These are phyloP conservation scores for Saccopteryx leptura DNA, from an alignment of 2,113 vertebrate species.

Conservation along the genomic window DNA sequence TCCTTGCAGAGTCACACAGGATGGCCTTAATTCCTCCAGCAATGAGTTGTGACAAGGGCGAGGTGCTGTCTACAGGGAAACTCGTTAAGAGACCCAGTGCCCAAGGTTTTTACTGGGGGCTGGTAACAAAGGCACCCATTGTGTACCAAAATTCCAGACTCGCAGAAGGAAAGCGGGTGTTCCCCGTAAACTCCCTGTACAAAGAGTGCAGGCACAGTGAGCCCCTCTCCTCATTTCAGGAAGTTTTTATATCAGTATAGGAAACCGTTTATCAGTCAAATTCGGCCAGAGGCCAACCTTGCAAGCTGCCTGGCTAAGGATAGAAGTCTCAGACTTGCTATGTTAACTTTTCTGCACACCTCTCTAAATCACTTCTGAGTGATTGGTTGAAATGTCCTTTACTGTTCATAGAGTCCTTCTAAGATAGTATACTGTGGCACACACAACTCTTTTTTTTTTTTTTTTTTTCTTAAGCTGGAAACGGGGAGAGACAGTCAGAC, in stretches of 20 bases:
- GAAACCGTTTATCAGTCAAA: not conserved
- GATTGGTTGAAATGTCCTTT: not conserved
- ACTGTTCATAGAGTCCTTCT: not conserved
- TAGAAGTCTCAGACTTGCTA: not conserved
- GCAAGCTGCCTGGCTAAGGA: not conserved
- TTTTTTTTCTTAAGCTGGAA: no score
- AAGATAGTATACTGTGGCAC: not conserved
- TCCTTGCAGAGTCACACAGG: not conserved
- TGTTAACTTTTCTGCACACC: not conserved
- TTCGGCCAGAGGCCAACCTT: not conserved
- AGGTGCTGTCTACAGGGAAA: not conserved
- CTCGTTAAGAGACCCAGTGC: not conserved
- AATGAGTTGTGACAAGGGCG: not conserved
- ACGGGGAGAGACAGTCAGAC: no score
- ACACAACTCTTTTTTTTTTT: not conserved
- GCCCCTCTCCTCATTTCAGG: not conserved
- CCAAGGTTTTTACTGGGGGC: not conserved
- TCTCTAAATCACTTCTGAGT: slow-evolving; percentile 2
- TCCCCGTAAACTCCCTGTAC: not conserved
- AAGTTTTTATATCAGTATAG: not conserved
- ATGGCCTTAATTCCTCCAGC: not conserved
- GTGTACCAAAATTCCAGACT: not conserved
- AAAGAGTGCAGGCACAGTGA: not conserved
- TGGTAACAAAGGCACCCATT: not conserved
- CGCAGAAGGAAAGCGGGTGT: not conserved